Conservation (phyloP, 2,113 vertebrate genomes). For the Heterotilapia buettikoferi region DNA sequence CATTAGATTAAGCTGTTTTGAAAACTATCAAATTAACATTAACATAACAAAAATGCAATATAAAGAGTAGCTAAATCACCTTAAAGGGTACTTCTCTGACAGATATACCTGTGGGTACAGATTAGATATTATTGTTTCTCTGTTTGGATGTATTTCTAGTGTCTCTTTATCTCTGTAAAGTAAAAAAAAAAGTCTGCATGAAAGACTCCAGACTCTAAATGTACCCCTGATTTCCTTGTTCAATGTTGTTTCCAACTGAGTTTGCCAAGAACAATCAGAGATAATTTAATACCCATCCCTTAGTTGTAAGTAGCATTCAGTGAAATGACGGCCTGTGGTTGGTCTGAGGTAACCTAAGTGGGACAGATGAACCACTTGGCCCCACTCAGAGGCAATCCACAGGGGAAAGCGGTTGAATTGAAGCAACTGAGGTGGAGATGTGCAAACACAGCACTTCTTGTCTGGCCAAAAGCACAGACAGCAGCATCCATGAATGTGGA, state of each 20-base stretch:
- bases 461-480: background rate
- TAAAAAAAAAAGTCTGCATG: background rate
- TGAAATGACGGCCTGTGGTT: background rate
- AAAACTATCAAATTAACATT: background rate
- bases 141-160: background rate
- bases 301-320: background rate
- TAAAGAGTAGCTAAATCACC: background rate
- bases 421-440: background rate
- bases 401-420: background rate
- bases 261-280: slow-evolving; percentile 36
- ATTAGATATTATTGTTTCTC: background rate
- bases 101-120: background rate
- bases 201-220: background rate
- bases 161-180: background rate
- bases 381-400: background rate
- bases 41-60: background rate
- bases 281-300: slow-evolving; percentile 6
- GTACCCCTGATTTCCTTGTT: background rate
- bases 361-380: slow-evolving; percentile 2
- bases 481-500: background rate
- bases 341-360: background rate
- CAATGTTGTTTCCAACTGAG: background rate
- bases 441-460: slow-evolving; percentile 21
- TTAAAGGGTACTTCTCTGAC: background rate
- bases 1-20: background rate